Conservation (phyloP, 2,888 invertebrate species). For the Allolobophora icterica region DNA sequence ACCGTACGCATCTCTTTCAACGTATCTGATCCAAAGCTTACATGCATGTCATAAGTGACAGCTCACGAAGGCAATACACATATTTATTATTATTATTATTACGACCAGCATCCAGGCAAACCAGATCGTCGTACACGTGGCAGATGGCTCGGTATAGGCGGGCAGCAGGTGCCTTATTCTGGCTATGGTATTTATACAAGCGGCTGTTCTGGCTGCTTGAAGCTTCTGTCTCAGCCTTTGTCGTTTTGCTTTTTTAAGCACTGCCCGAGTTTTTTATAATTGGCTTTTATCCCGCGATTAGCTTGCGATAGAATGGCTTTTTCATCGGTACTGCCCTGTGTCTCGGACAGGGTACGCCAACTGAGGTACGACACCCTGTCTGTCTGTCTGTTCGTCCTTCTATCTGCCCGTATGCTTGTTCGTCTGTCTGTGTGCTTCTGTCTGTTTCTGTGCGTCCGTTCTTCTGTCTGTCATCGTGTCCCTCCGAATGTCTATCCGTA, state of each 20-base stretch:
- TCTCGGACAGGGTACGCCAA: neutral
- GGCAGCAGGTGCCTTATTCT: neutral
- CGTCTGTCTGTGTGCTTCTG: neutral
- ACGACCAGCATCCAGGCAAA: neutral
- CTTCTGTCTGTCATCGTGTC: neutral
- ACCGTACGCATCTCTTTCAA: neutral
- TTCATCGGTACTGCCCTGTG: neutral
- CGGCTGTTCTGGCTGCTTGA: neutral
- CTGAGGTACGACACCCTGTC: neutral
- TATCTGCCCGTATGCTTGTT: neutral
- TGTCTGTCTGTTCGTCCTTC: neutral
- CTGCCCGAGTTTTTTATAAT: neutral
- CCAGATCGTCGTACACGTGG: neutral
- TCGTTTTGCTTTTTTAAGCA: neutral
- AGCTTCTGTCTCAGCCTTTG: neutral
- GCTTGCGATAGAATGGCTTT: neutral
- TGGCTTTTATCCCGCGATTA: neutral
- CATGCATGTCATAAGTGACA: neutral
- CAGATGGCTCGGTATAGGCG: neutral
- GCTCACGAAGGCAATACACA: neutral
- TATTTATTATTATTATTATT: neutral
- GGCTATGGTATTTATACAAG: constrained; percentile 5
- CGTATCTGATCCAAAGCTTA: neutral
- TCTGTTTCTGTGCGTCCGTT: neutral
- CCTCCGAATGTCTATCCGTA: neutral